Evolutionary conservation across 2,113 vertebrate species (phyloP), one percentile per base, ranked within the genome.

Genomic region (Thinocorus orbignyianus): DNA sequence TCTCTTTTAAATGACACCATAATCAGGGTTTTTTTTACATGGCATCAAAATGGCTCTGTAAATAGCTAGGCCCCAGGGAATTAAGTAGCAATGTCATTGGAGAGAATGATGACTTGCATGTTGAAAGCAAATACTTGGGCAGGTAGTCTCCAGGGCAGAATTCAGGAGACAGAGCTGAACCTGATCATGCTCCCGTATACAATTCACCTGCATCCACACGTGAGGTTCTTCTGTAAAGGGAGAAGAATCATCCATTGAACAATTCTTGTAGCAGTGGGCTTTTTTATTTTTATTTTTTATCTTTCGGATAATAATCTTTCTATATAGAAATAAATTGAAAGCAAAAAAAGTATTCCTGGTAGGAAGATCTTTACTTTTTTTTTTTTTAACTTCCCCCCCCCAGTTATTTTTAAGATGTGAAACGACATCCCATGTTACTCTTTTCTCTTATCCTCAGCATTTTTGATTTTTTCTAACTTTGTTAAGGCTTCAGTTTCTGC

Each of bases 11-110:
- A 77, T 58, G 62, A 80, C 12, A 19, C 7, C 3, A 19, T 72
- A 82, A 88, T 86, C 66, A 84, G 46, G 66, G 87, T 66, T 78
- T 93, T 90, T 66, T 93, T 91, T 61, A 57, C 31, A 9, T 46
- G 62, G 5, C 58, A 61, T 70, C 57, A 65, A 72, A 91, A 82
- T 9, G 10, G 8, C 72, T 90, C 65, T 65, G 64, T 42, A 76
- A 76, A 82, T 54, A 92, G 44, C 33, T 39, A 31, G 39, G 39
- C 64, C 49, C 79, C 12, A 15, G 73, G 61, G 66, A 92, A 72
- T 39, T 30, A 79, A 92, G 16, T 2, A 61, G 65, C 24, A 78
- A 10, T n/a, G 49, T 6, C 3, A 3, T 48, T 33, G 46, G 25
- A 70, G 11, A 11, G 51, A 85, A 76, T 58, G 54, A 26, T 7